Conservation (phyloP, 2,888 invertebrate species). For the Graphium colonna region DNA sequence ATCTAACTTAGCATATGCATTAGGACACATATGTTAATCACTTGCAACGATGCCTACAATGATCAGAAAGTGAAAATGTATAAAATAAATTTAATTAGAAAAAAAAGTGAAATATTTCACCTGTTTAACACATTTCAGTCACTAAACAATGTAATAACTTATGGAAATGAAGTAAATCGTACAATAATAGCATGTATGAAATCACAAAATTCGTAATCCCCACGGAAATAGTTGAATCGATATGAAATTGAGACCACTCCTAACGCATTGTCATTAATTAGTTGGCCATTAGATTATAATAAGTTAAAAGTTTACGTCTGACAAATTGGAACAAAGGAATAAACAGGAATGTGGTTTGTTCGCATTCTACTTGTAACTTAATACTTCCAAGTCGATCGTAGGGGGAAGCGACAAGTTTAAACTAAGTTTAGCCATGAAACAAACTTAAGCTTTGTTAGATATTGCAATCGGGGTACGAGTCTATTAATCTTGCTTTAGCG, state of each 20-base stretch:
- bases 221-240: too few relatives aligned
- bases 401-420: conserved; percentile 13
- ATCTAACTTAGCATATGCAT: too few relatives aligned
- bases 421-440: conserved; percentile 18
- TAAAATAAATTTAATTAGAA: too few relatives aligned
- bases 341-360: neutral
- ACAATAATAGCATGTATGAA: too few relatives aligned
- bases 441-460: conserved; percentile 17
- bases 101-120: too few relatives aligned
- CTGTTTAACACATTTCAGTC: too few relatives aligned
- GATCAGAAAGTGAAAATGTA: too few relatives aligned
- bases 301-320: neutral
- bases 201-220: too few relatives aligned
- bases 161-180: neutral
- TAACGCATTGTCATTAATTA: neutral
- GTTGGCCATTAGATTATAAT: neutral
- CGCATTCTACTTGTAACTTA: conserved; percentile 3
- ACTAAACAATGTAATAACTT: too few relatives aligned
- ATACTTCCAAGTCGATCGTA: conserved; percentile 14
- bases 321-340: neutral
- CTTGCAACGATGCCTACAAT: too few relatives aligned
- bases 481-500: conserved; percentile 15
- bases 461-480: conserved; percentile 14
- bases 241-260: too few relatives aligned
- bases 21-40: too few relatives aligned